Base-by-base conservation (phyloP, 1,140 invertebrate genomes). In the Ceratitis capitata region DNA sequence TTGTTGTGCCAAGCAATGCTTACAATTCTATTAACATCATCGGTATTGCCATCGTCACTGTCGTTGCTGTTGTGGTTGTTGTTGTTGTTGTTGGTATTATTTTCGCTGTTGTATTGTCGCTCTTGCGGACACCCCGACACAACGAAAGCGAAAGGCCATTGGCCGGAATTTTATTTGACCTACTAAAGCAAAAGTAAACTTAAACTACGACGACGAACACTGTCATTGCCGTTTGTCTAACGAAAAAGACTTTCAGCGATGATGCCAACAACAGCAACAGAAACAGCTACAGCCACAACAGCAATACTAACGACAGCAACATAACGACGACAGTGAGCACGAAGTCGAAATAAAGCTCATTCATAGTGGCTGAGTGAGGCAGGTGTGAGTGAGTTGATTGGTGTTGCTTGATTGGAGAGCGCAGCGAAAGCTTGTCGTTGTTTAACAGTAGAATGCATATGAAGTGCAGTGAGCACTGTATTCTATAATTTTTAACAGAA, bases 81-180 rank as follows among this genome's bases (percentile, higher is more conserved):
- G 49, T 53, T 19, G 49, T 19, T 53, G 16, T 53, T 53, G 49
- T 53, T 53, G 16, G 51, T n/a, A n/a, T n/a, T n/a, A n/a, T n/a
- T n/a, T n/a, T n/a, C n/a, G 64, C 14, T 74, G 58, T 64, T 64
- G 64, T 42, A 23, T 12, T n/a, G n/a, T 45, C 42, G 69, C 51
- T 23, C 42, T n/a, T n/a, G 9, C 19, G 16, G 39, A 78, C 88
- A 87, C 88, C n/a, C n/a, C 88, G 88, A 88, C 87, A 89, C 90
- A 91, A 91, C 90, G 90, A 91, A 91, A 91, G 90, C 90, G 90
- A 91, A 91, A 91, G 90, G 90, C 90, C 90, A 91, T 91, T 91
- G 90, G 89, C 90, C 90, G 89, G 90, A 91, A 91, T 90, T 91
- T 91, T 84, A 89, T 90, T 91, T 91, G 90, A 91, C 90, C 90